Evolutionary conservation across 2,113 vertebrate species (phyloP).

Genomic region (Campylomormyrus tamandua): DNA sequence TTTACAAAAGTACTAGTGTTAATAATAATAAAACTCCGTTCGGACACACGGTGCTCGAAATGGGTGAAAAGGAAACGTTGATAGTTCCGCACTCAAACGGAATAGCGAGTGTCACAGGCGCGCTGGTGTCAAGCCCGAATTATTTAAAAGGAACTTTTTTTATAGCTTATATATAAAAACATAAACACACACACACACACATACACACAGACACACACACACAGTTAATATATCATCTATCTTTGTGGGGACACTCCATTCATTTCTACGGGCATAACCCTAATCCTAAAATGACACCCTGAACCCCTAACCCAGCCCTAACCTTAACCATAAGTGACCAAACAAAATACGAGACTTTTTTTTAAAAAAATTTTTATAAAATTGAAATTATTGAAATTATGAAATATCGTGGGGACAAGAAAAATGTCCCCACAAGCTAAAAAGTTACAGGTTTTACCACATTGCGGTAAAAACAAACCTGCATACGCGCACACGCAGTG

Average conservation of each 20-base stretch:
- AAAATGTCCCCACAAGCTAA: neutral
- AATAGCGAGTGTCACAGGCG: neutral
- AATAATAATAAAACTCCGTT: neutral
- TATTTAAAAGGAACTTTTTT: neutral
- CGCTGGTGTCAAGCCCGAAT: neutral
- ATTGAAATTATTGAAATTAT: neutral
- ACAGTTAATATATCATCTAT: neutral
- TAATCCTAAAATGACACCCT: neutral
- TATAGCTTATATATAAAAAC: neutral
- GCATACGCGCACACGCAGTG: constrained; percentile 32
- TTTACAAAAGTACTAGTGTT: neutral
- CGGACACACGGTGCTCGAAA: neutral
- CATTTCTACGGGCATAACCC: neutral
- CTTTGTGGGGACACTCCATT: neutral
- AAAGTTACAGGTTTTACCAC: neutral
- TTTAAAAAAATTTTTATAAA: neutral
- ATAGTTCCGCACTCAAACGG: neutral
- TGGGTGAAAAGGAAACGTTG: neutral
- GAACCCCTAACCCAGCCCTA: neutral
- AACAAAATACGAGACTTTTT: neutral
- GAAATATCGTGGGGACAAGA: neutral
- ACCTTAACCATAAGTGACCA: neutral
- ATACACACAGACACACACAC: neutral
- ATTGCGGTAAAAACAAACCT: neutral
- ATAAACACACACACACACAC: neutral